A percentile compares a stretch with the other conserved stretches of the same genome.
Conservation (phyloP, 1,140 invertebrate genomes). For the Apis laboriosa region DNA sequence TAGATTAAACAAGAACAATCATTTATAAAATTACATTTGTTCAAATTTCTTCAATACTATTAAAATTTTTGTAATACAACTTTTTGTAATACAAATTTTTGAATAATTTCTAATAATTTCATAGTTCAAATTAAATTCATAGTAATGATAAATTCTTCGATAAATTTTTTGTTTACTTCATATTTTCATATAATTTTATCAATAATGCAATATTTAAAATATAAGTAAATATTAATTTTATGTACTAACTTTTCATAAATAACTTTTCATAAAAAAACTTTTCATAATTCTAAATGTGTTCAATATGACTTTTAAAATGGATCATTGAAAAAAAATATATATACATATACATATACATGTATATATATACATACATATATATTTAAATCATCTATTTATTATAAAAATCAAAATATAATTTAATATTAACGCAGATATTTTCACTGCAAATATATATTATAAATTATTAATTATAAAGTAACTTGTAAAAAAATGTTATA, state of each 20-base stretch:
- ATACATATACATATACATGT: background rate
- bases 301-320: no score
- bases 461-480: conserved; percentile 40
- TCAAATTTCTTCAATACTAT: conserved; percentile 10
- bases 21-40: conserved; percentile 31
- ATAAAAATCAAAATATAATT: conserved; percentile 39
- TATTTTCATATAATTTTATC: background rate
- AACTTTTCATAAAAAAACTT: no score
- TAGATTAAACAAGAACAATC: conserved; percentile 9
- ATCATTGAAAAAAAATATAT: background rate
- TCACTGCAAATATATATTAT: conserved; percentile 25
- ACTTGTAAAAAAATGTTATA: conserved; percentile 35
- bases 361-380: background rate
- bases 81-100: background rate
- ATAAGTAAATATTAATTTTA: conserved; percentile 38
- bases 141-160: background rate
- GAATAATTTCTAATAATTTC: no score
- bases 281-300: no score
- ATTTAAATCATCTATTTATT: no score
- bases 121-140: background rate
- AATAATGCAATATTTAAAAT: conserved; percentile 15
- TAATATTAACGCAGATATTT: conserved; percentile 46
- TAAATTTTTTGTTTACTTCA: background rate
- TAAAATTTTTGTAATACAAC: conserved; percentile 9
- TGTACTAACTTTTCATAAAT: conserved; percentile 18